Base-by-base conservation (phyloP, 2,797 vertebrate species). In the Prunella strophiata region DNA sequence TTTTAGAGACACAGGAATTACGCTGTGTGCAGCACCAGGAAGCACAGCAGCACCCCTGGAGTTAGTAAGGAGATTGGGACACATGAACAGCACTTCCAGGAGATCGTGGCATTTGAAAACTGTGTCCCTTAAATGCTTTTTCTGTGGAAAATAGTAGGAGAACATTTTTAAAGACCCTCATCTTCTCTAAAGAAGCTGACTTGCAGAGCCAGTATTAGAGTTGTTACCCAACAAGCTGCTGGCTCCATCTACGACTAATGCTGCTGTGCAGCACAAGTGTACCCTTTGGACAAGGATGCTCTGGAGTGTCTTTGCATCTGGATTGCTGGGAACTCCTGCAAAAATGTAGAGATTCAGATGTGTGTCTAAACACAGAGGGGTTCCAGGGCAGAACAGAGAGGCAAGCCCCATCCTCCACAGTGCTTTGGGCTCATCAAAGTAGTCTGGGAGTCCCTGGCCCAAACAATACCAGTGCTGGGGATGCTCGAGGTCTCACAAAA, bases 1-100 rank as follows among this genome's bases (percentile, higher is more conserved):
- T 54, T 68, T 34, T 20, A 34, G 29, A 43, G 25, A 21, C 21
- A 62, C 3, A 7, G 26, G 30, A 68, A 27, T 36, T 76, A 29
- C 4, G 32, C 27, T 71, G 40, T 0, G 0, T 38, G 16, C 3
- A 5, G 15, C 43, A 26, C 3, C 4, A 42, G 36, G 59, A 71
- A 45, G 32, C 32, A 25, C 8, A 72, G 48, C 34, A 74, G 52
- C 15, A 3, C 9, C 13, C 21, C 25, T 72, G 42, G 38, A 38
- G 16, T 32, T 61, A 34, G 19, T 47, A 51, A 82, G 65, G 54
- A 74, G 68, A 26, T 6, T 1, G 78, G 26, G 19, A 48, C 42
- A 84, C 71, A 40, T 43, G 27, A 85, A 20, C 26, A 85, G 36
- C 57, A 27, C 18, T 68, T 92, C 43, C 26, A 63, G 74, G 23